Evolutionary conservation across 2,888 invertebrate species (phyloP).

Genomic region (Amphipoea lucens): DNA sequence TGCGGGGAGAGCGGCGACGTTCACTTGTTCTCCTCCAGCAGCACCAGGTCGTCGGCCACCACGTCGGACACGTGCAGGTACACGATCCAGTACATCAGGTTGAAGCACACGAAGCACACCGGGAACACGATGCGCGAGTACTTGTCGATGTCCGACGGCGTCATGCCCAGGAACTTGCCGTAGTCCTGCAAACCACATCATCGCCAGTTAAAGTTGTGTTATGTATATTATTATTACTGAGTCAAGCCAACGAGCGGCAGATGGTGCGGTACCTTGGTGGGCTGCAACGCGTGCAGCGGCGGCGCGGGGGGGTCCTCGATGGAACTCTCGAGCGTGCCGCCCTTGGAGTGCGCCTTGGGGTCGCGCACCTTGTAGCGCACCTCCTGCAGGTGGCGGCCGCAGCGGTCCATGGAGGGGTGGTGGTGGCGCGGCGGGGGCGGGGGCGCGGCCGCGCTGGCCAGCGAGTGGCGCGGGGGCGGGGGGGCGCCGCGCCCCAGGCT

Average conservation of each 20-base stretch:
- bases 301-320: constrained; percentile 89
- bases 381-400: constrained; percentile 91
- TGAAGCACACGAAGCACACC: constrained; percentile 98
- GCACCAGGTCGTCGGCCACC: constrained; percentile 96
- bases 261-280: constrained; percentile 91
- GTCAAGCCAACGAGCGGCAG: no score
- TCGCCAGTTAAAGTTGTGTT: background rate
- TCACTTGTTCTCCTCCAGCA: constrained; percentile 90
- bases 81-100: constrained; percentile 99
- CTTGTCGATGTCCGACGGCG: constrained; percentile 99
- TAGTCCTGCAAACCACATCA: constrained; percentile 90
- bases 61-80: constrained; percentile 98
- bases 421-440: constrained; percentile 68
- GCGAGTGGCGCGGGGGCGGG: constrained; percentile 72
- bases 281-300: constrained; percentile 93
- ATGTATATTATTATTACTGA: no score
- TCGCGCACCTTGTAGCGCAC: constrained; percentile 97
- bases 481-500: constrained; percentile 91
- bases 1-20: constrained; percentile 21
- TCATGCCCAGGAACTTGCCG: constrained; percentile 96
- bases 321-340: constrained; percentile 96
- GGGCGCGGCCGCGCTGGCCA: constrained; percentile 77
- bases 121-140: constrained; percentile 99
- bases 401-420: constrained; percentile 38
- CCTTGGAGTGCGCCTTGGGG: constrained; percentile 97